Conservation (phyloP, 35 echinoderm and acorn worm genomes). For the Diadema setosum region DNA sequence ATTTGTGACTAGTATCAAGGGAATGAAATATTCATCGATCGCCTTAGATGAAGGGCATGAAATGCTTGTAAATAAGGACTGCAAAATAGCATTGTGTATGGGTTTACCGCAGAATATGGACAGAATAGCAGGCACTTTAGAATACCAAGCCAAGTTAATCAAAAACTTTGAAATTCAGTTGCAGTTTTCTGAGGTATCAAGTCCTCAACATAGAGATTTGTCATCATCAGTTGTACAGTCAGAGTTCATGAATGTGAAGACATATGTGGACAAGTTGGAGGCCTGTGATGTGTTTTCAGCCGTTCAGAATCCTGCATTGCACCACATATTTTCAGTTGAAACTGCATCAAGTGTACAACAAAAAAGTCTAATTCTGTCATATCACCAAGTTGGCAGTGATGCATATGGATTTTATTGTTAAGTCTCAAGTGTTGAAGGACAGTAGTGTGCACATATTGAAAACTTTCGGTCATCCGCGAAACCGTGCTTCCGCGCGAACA, state of each 20-base stretch:
- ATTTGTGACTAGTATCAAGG: slow-evolving; percentile 53
- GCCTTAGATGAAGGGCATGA: slow-evolving; percentile 75
- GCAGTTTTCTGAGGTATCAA: neutral
- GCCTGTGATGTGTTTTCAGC: neutral
- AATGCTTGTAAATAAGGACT: slow-evolving; percentile 67
- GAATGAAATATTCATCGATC: slow-evolving; percentile 20
- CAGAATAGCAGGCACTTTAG: neutral
- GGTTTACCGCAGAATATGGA: neutral
- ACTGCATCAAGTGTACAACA: neutral
- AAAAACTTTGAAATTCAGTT: slow-evolving; percentile 23
- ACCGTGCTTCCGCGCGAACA: too few species aligned
- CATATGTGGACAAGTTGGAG: neutral
- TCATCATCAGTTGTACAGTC: neutral
- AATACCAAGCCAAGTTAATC: neutral
- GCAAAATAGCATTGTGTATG: slow-evolving; percentile 12
- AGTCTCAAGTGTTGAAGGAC: slow-evolving; percentile 24
- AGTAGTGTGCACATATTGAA: too few species aligned
- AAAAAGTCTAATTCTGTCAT: slow-evolving; percentile 24
- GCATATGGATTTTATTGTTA: slow-evolving; percentile 21
- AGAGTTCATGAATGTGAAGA: slow-evolving; percentile 38
- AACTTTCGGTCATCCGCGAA: too few species aligned
- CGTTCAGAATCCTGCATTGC: neutral
- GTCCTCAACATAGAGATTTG: neutral
- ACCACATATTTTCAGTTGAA: slow-evolving; percentile 20
- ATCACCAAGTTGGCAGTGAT: slow-evolving; percentile 15